Base-by-base conservation (phyloP, 2,888 invertebrate species). In the Drosophila longiperda region DNA sequence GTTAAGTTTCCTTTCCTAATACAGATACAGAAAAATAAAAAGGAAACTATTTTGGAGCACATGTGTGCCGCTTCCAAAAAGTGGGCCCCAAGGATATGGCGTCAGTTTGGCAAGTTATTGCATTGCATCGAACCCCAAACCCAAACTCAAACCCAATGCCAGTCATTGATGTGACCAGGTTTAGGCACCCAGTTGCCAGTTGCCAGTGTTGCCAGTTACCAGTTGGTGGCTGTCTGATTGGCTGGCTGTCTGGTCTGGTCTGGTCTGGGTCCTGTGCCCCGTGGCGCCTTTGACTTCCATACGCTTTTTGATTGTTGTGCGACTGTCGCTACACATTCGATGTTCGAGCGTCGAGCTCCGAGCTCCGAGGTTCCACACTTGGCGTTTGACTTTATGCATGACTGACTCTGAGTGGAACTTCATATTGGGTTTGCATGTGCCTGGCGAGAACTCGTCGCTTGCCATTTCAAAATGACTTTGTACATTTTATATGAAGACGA, bases 231-330 rank as follows among this genome's bases (percentile, higher is more conserved):
- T 20, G 20, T 12, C 63, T 49, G 60, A 3, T n/a, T 66, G 42
- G 0, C 60, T 58, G 49, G 7, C 66, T 57, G 34, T 33, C 58
- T 52, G 59, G 48, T 29, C 5, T 29, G 29, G 29, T 29, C 29
- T 29, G 29, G 29, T 29, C 29, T 29, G 29, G 26, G 29, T 17
- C 54, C 73, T 66, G 45, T 74, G 82, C 74, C 84, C 84, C 53
- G 49, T 26, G 82, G 89, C 87, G 79, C 76, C 89, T 78, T 87
- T 85, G 89, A 87, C 85, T 85, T 89, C 53, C 66, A 79, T 87
- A 79, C 87, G 75, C 70, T 87, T 82, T 85, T 89, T 87, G 79
- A 89, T 85, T 89, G 90, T 87, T 87, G 84, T 84, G 77, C 67
- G 71, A 71, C 50, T 64, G 60, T 75, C 65, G 72, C 72, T 64